Percentiles rank a stretch among this genome's conserved stretches.
These are phyloP conservation scores for Coenobita brevimanus DNA, from an alignment of 1,140 invertebrate genomes.

Conservation along the genomic window DNA sequence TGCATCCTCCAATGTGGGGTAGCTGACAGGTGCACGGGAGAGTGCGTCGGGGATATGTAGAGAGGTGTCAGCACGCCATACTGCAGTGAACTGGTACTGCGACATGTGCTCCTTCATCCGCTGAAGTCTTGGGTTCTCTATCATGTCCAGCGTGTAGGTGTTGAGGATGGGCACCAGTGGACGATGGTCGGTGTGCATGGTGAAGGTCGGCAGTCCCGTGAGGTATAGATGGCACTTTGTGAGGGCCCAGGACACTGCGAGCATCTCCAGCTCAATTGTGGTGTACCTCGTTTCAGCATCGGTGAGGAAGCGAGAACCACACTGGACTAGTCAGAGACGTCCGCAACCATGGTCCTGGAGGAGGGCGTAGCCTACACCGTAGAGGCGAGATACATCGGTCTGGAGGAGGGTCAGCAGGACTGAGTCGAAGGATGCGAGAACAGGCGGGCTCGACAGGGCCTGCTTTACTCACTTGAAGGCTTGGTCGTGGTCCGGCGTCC, in stretches of 20 bases:
- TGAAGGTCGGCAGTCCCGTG: no score
- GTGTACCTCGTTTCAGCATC: no score
- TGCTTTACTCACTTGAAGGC: constrained; percentile 58
- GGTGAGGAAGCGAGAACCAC: no score
- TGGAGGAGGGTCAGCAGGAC: constrained; percentile 21
- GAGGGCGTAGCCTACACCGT: no score
- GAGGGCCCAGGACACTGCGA: no score
- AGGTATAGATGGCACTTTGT: no score
- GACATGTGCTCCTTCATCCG: not conserved
- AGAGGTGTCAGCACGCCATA: not conserved
- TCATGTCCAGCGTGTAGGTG: not conserved
- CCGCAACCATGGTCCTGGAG: no score
- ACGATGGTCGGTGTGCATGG: no score
- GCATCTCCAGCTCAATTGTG: no score
- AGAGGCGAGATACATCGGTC: not conserved
- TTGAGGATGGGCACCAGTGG: no score
- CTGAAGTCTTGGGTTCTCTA: not conserved
- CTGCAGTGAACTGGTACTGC: not conserved
- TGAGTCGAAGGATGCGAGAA: constrained; percentile 59
- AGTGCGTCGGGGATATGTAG: not conserved
- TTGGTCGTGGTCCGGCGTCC: constrained; percentile 58
- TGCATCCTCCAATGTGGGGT: not conserved
- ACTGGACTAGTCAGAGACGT: no score
- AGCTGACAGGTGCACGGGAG: not conserved
- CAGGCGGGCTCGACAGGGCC: no score